Conservation (phyloP, 2,113 vertebrate genomes). For the Marcusenius ussheri region DNA sequence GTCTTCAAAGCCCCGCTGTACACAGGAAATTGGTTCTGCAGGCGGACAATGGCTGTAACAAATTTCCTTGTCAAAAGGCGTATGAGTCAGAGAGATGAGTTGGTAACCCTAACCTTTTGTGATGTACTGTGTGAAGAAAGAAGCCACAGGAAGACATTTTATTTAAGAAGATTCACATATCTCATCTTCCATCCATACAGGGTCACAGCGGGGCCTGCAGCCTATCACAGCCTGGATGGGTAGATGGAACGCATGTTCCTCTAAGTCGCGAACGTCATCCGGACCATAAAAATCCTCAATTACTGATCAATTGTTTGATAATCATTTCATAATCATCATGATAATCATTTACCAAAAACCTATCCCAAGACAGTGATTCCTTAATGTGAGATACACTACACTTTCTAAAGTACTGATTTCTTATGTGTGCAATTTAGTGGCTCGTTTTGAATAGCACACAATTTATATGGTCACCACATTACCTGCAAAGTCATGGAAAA, state of each 20-base stretch:
- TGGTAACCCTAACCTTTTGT: not conserved
- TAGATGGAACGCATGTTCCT: not conserved
- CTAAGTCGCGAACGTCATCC: not conserved
- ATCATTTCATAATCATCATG: not conserved
- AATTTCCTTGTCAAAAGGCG: not conserved
- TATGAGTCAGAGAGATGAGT: not conserved
- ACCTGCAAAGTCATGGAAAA: not conserved
- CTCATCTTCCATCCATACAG: not conserved
- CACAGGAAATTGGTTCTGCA: slow-evolving; percentile 1
- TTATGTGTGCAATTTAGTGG: not conserved
- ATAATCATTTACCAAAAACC: not conserved
- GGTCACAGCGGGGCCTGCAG: not conserved
- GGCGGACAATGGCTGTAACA: not conserved
- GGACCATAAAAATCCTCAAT: not conserved
- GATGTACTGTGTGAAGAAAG: not conserved
- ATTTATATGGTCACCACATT: not conserved
- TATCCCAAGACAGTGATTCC: not conserved
- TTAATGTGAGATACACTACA: not conserved
- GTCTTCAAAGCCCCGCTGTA: not conserved
- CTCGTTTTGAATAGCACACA: not conserved
- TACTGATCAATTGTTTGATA: not conserved
- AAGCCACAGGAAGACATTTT: not conserved
- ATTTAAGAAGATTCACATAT: not conserved
- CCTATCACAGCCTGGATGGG: not conserved
- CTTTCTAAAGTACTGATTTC: not conserved